phyloP scores from a whole-genome alignment of 2,113 vertebrate species.

The Archocentrus centrarchus region DNA sequence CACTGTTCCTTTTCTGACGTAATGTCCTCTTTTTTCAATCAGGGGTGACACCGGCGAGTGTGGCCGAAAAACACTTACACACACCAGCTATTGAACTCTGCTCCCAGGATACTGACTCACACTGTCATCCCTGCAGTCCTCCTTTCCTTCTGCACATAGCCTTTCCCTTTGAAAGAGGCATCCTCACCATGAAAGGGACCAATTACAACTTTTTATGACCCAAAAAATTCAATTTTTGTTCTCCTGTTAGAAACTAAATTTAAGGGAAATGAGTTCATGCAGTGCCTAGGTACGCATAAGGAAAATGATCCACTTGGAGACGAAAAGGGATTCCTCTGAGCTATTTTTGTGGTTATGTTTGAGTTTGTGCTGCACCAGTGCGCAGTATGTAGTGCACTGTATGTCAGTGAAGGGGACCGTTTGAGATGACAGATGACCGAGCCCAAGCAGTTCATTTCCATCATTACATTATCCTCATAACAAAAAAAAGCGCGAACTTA shows the following conservation, averaged over 20 bases:
- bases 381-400: background rate
- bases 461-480: conserved; percentile 41
- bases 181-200: conserved; percentile 23
- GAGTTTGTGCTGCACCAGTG: conserved; percentile 30
- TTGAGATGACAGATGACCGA: conserved; percentile 32
- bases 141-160: background rate
- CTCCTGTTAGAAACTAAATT: conserved; percentile 19
- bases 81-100: conserved; percentile 21
- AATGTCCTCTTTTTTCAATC: conserved; percentile 6
- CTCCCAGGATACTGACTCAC: conserved; percentile 55
- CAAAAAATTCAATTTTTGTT: conserved; percentile 13
- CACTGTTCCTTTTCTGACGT: background rate
- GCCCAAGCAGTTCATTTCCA: conserved; percentile 31
- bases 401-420: conserved; percentile 22
- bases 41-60: conserved; percentile 20
- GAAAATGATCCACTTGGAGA: conserved; percentile 50
- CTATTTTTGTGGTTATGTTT: conserved; percentile 59
- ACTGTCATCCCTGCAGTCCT: conserved; percentile 12
- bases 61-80: conserved; percentile 24
- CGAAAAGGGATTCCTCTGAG: conserved; percentile 36
- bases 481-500: conserved; percentile 11
- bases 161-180: conserved; percentile 18
- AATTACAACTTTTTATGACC: conserved; percentile 33
- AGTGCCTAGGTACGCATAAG: conserved; percentile 23
- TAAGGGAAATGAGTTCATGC: conserved; percentile 45